Conservation (phyloP, 2,797 vertebrate species). For the Oryzias sinensis region DNA sequence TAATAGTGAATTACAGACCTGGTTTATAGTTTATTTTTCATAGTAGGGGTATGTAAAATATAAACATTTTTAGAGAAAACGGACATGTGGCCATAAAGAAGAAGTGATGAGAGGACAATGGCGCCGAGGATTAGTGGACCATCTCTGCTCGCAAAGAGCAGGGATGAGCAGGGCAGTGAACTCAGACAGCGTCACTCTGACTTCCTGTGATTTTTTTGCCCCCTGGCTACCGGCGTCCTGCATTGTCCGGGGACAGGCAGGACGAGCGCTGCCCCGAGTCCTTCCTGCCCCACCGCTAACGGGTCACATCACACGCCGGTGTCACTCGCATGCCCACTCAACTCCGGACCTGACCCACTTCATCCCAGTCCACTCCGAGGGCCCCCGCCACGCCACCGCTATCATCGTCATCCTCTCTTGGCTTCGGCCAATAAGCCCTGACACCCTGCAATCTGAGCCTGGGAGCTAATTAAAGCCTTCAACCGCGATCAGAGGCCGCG, state of each 20-base stretch:
- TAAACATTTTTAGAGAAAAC: too few species aligned
- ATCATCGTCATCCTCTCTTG: conserved; percentile 22
- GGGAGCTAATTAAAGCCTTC: conserved; percentile 68
- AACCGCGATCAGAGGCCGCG: conserved; percentile 42
- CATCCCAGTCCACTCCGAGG: conserved; percentile 38
- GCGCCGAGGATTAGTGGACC: background rate
- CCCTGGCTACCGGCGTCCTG: conserved; percentile 53
- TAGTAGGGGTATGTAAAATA: too few species aligned
- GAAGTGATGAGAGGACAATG: too few species aligned
- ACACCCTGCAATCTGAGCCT: conserved; percentile 56
- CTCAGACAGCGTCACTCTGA: conserved; percentile 45
- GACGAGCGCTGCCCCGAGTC: conserved; percentile 42
- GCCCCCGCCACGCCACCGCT: conserved; percentile 4
- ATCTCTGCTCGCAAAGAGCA: conserved; percentile 15
- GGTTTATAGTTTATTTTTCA: too few species aligned
- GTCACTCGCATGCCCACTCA: conserved; percentile 58
- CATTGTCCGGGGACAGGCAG: conserved; percentile 46
- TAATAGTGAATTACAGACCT: too few species aligned
- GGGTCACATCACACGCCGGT: conserved; percentile 61
- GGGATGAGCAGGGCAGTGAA: conserved; percentile 39
- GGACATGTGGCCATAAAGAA: too few species aligned
- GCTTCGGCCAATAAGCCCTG: conserved; percentile 51
- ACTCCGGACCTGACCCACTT: conserved; percentile 73
- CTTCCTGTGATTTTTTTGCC: conserved; percentile 64
- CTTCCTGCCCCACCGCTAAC: conserved; percentile 37